phyloP scores from a whole-genome alignment of 2,797 vertebrate species.

The Brachyalestes nurse region DNA sequence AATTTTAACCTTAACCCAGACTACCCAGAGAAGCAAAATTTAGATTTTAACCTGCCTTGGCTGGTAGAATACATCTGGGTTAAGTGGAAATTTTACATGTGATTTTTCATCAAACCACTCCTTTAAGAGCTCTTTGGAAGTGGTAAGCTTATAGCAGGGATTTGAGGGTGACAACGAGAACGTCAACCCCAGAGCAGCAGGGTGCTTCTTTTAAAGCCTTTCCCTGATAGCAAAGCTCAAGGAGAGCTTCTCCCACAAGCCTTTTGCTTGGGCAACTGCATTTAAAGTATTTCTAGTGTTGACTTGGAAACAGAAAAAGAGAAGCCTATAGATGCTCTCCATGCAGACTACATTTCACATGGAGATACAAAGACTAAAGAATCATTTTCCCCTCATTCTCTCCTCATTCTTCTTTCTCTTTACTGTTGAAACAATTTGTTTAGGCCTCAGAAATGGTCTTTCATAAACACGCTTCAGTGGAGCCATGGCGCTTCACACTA shows the following conservation, averaged over 20 bases:
- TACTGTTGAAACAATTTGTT: slow-evolving; percentile 9
- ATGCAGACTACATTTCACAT: slow-evolving; percentile 23
- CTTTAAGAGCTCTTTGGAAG: no score
- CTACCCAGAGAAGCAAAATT: no score
- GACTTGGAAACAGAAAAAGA: slow-evolving; percentile 23
- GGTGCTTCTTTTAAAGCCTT: slow-evolving; percentile 33
- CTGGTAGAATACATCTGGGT: no score
- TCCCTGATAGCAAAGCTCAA: slow-evolving; percentile 37
- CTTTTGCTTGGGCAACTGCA: slow-evolving; percentile 12
- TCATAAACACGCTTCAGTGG: background rate
- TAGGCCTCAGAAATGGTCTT: slow-evolving; percentile 1
- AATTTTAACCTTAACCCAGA: no score
- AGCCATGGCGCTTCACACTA: background rate
- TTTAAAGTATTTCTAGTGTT: slow-evolving; percentile 44
- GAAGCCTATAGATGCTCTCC: slow-evolving; percentile 5
- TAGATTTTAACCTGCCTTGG: no score
- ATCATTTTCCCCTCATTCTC: background rate
- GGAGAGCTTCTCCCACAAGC: slow-evolving; percentile 35
- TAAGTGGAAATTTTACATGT: no score
- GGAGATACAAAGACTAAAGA: background rate
- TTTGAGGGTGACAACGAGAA: background rate
- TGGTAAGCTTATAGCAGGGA: no score
- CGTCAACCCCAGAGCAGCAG: slow-evolving; percentile 46
- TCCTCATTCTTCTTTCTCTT: background rate
- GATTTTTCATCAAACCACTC: no score